phyloP scores from a whole-genome alignment of 2,797 vertebrate genomes.

The Novumbra hubbsi region DNA sequence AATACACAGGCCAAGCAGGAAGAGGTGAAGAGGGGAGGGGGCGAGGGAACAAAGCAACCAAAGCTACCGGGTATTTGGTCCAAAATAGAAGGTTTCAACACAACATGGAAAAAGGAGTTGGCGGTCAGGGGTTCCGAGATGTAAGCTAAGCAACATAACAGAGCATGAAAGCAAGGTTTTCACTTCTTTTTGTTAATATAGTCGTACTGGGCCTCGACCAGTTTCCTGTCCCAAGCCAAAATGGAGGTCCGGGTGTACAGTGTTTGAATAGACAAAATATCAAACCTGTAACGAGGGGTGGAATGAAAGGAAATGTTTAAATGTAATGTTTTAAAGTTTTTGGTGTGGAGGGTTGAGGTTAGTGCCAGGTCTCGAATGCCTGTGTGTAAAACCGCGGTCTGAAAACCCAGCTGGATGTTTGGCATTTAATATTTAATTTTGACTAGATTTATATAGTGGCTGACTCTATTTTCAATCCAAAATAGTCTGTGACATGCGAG shows the following conservation, averaged over 20 bases:
- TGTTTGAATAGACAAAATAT: conserved; percentile 6
- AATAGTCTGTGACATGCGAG: conserved; percentile 18
- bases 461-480: conserved; percentile 46
- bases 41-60: conserved; percentile 56
- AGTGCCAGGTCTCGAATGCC: background rate
- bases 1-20: conserved; percentile 59
- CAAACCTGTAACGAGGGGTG: conserved; percentile 9
- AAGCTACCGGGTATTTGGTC: conserved; percentile 53
- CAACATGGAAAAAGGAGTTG: conserved; percentile 16
- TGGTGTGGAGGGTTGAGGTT: background rate
- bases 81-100: conserved; percentile 65
- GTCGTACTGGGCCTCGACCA: conserved; percentile 47
- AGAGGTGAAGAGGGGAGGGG: conserved; percentile 45
- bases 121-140: conserved; percentile 32
- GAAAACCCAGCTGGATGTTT: conserved; percentile 18
- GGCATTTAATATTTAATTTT: conserved; percentile 36
- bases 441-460: conserved; percentile 28
- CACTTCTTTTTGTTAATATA: conserved; percentile 45
- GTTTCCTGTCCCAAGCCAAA: conserved; percentile 41
- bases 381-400: background rate
- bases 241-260: conserved; percentile 34
- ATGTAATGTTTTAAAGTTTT: conserved; percentile 13
- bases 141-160: conserved; percentile 37
- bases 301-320: conserved; percentile 36
- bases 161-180: conserved; percentile 26